Evolutionary conservation across 2,888 invertebrate genomes (phyloP), one percentile per base, ranked within the genome.

Genomic region (Acrobasis repandana): DNA sequence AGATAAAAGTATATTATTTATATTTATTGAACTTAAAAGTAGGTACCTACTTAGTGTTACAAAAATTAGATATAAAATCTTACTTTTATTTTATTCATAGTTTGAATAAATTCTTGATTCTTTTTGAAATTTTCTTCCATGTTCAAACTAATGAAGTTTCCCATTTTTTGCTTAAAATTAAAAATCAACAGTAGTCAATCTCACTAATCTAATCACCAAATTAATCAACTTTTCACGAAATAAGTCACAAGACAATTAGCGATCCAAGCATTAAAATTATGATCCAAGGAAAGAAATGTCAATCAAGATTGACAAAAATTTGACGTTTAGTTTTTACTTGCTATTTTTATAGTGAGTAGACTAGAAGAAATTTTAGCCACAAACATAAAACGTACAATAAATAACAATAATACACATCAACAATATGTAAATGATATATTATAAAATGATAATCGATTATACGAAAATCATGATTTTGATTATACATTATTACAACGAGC

Each of bases 61-160:
- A 20, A 38, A 52, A 61, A 16, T 15, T 16, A 15, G 10, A 20
- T 3, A 54, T 38, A n/a, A 20, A 46, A 57, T 33, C 56, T 54
- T 82, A 95, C 95, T 87, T 94, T 94, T 61, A 95, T 92, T 82
- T 93, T 93, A 73, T 95, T 95, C 72, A 94, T 93, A 72, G 93
- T 93, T 71, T 94, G 92, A 79, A 95, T 94, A 70, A 95, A 95
- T 69, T 95, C 95, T 79, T 95, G 95, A 78, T 95, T 95, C 73
- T 94, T 94, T 80, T 93, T 94, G 69, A 94, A 93, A 73, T 94
- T 95, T 73, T 95, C 95, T 80, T 95, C 95, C 93, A 95, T 93
- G 50, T 94, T 93, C 60, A 93, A 86, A 33, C 94, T 85, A 56
- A 86, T 89, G 62, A 92, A 86, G 67, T 93, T 94, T 0, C 95